These are phyloP conservation scores for Apodemia hepburni DNA, from an alignment of 2,888 invertebrate species.

Conservation along the genomic window DNA sequence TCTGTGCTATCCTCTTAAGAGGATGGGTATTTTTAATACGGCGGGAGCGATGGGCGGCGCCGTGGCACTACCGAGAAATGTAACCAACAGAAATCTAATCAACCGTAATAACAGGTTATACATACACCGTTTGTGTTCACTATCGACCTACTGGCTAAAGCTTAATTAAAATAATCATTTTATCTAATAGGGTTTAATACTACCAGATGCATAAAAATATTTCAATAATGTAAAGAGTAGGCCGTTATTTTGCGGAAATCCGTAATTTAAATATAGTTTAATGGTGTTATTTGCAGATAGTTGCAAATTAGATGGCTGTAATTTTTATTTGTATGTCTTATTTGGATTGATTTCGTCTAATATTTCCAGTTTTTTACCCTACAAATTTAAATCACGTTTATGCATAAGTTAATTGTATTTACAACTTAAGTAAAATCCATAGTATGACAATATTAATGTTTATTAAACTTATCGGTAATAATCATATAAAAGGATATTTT, in stretches of 20 bases:
- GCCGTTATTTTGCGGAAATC: conserved; percentile 33
- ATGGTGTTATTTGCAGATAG: too few species aligned
- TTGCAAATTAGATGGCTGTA: too few species aligned
- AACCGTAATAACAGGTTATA: conserved; percentile 79
- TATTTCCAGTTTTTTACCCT: too few species aligned
- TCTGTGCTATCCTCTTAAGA: conserved; percentile 7
- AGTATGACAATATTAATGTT: too few species aligned
- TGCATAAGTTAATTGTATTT: too few species aligned
- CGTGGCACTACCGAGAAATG: conserved; percentile 77
- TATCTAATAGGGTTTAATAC: conserved; percentile 49
- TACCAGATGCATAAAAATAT: conserved; percentile 42
- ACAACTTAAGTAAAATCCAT: too few species aligned
- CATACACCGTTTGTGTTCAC: conserved; percentile 71
- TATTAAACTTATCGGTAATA: too few species aligned
- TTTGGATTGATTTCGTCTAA: too few species aligned
- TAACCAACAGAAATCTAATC: conserved; percentile 80
- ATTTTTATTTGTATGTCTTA: too few species aligned
- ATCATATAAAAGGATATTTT: too few species aligned
- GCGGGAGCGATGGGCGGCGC: conserved; percentile 77
- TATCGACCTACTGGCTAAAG: conserved; percentile 68
- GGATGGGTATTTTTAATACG: conserved; percentile 70
- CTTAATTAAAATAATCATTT: conserved; percentile 75
- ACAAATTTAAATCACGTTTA: too few species aligned
- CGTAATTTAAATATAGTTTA: too few species aligned
- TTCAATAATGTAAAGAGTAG: conserved; percentile 44